Evolutionary conservation across 2,888 invertebrate genomes (phyloP).

Genomic region (Ormia ochracea): DNA sequence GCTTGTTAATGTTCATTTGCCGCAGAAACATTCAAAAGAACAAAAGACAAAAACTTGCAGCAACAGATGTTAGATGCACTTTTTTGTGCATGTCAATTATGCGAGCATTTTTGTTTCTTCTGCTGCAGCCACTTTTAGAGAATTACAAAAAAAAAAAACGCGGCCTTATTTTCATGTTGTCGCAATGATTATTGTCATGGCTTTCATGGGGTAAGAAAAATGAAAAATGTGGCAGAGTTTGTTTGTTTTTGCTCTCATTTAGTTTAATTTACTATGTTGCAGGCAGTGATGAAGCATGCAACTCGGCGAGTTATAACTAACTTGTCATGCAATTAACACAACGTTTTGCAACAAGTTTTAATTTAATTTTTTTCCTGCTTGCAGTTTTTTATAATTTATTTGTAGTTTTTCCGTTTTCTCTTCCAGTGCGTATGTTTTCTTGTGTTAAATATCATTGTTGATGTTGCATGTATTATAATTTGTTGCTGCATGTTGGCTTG

Average conservation of each 20-base stretch:
- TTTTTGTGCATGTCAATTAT: background rate
- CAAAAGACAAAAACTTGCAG: background rate
- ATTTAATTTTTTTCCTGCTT: constrained; percentile 44
- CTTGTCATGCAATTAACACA: constrained; percentile 63
- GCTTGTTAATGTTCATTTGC: constrained; percentile 29
- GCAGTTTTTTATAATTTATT: constrained; percentile 26
- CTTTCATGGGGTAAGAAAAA: background rate
- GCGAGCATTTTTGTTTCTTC: too few relatives aligned
- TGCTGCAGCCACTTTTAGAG: background rate
- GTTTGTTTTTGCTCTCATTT: constrained; percentile 6
- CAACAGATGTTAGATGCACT: constrained; percentile 41
- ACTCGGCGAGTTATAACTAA: constrained; percentile 61
- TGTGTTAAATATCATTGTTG: constrained; percentile 16
- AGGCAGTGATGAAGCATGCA: constrained; percentile 53
- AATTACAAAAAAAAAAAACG: constrained; percentile 4
- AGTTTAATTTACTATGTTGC: constrained; percentile 52
- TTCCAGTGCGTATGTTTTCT: constrained; percentile 34
- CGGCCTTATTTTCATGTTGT: constrained; percentile 32
- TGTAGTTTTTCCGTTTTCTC: constrained; percentile 34
- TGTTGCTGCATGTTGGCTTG: constrained; percentile 41
- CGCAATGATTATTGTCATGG: constrained; percentile 31
- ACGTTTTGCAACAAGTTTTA: constrained; percentile 62
- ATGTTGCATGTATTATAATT: constrained; percentile 34
- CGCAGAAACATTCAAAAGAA: background rate
- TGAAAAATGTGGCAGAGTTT: background rate